A percentile compares a stretch with the other conserved stretches of the same genome.
These are phyloP conservation scores for Lacerta agilis DNA, from an alignment of 2,797 vertebrate species.

Conservation along the genomic window DNA sequence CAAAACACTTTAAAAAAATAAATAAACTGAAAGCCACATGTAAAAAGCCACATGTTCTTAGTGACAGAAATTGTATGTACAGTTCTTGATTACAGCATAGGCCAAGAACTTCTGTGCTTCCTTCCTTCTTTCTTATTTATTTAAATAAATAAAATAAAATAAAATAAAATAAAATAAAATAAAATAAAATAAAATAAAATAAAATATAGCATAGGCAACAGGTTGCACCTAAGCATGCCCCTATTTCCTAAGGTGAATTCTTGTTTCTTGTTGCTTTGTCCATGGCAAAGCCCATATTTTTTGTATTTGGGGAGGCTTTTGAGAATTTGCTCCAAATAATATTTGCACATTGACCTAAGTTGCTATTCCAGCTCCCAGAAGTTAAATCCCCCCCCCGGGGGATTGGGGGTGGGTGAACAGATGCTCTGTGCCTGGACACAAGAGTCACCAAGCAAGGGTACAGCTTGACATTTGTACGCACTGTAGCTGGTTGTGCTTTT, in stretches of 20 bases:
- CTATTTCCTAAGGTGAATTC: neutral
- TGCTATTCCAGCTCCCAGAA: too few species aligned
- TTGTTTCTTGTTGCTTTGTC: neutral
- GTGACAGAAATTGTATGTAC: slow-evolving; percentile 27
- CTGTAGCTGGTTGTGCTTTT: neutral
- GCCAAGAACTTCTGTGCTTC: neutral
- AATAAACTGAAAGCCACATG: neutral
- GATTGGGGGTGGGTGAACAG: neutral
- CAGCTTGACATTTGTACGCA: neutral
- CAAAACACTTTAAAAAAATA: neutral
- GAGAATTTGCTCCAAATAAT: neutral
- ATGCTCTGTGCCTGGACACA: neutral
- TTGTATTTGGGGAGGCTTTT: neutral
- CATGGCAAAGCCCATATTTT: neutral
- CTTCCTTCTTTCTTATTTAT: neutral
- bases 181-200: too few species aligned
- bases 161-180: too few species aligned
- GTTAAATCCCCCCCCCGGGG: neutral
- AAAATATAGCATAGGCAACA: neutral
- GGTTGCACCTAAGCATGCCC: neutral
- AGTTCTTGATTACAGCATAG: neutral
- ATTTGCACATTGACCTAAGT: neutral
- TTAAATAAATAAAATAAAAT: neutral
- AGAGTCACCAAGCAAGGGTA: neutral
- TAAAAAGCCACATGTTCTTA: neutral